phyloP scores from a whole-genome alignment of 1,140 invertebrate species.

The Archivesica marissinica region DNA sequence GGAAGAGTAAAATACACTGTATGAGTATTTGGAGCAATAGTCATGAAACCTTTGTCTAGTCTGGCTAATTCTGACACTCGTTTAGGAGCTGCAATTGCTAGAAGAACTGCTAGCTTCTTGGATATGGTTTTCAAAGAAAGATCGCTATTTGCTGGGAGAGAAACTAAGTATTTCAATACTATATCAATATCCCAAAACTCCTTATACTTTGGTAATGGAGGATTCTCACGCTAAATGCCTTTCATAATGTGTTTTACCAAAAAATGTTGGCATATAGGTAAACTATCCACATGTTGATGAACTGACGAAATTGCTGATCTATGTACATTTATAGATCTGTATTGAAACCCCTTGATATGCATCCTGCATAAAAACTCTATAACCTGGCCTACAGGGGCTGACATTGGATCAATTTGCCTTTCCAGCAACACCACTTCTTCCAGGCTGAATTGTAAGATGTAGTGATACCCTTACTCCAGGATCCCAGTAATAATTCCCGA shows the following conservation, averaged over 20 bases:
- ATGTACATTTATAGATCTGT: conserved; percentile 59
- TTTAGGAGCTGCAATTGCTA: background rate
- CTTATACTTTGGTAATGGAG: background rate
- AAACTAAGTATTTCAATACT: background rate
- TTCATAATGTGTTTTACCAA: background rate
- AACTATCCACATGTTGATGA: conserved; percentile 33
- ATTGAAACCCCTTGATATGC: conserved; percentile 23
- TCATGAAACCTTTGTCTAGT: background rate
- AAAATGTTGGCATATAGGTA: background rate
- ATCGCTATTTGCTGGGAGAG: background rate
- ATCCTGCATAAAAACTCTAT: conserved; percentile 36
- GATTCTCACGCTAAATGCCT: background rate
- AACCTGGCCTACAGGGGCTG: conserved; percentile 37
- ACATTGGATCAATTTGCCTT: conserved; percentile 52
- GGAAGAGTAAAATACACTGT: background rate
- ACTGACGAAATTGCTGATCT: conserved; percentile 23
- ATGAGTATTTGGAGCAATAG: background rate
- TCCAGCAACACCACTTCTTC: conserved; percentile 54
- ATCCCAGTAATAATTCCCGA: conserved; percentile 31
- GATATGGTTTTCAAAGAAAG: background rate
- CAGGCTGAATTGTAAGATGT: conserved; percentile 60
- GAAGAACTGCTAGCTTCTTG: background rate
- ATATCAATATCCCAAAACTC: background rate
- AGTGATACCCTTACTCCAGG: conserved; percentile 35
- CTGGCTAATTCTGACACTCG: background rate